Conservation (phyloP, 2,888 invertebrate species). For the Auanema sp. region DNA sequence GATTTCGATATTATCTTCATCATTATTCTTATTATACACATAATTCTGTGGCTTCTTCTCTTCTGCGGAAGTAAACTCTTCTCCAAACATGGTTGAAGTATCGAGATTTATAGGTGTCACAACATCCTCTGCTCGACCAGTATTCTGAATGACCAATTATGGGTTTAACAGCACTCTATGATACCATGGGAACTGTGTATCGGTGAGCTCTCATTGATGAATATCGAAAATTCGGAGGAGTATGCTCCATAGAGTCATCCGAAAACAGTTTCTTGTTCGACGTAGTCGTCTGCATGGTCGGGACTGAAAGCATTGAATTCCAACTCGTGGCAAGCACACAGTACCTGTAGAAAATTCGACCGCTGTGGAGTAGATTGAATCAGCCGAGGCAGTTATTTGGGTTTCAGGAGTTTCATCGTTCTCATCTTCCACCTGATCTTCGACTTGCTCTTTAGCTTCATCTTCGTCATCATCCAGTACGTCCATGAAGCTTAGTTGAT, state of each 20-base stretch:
- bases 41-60: conserved; percentile 1
- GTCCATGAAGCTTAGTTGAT: conserved; percentile 17
- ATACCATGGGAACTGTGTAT: conserved; percentile 1
- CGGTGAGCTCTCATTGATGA: conserved; percentile 26
- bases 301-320: neutral
- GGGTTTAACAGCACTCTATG: neutral
- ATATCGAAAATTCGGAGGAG: conserved; percentile 39
- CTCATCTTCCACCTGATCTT: conserved; percentile 5
- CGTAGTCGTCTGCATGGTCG: conserved; percentile 1
- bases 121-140: conserved; percentile 13
- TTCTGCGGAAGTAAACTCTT: conserved; percentile 15
- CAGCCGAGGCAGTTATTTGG: too few relatives aligned
- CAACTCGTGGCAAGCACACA: neutral
- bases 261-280: conserved; percentile 27
- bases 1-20: too few relatives aligned
- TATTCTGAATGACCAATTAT: neutral
- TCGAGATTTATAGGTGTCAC: conserved; percentile 36
- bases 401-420: neutral
- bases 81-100: conserved; percentile 35
- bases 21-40: too few relatives aligned
- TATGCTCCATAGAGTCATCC: conserved; percentile 41
- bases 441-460: neutral
- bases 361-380: too few relatives aligned
- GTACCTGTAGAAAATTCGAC: neutral
- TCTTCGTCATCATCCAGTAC: conserved; percentile 11